Percentiles rank a stretch among this genome's conserved stretches.
Evolutionary conservation across 2,113 vertebrate genomes (phyloP).

Genomic region (Gavia stellata): DNA sequence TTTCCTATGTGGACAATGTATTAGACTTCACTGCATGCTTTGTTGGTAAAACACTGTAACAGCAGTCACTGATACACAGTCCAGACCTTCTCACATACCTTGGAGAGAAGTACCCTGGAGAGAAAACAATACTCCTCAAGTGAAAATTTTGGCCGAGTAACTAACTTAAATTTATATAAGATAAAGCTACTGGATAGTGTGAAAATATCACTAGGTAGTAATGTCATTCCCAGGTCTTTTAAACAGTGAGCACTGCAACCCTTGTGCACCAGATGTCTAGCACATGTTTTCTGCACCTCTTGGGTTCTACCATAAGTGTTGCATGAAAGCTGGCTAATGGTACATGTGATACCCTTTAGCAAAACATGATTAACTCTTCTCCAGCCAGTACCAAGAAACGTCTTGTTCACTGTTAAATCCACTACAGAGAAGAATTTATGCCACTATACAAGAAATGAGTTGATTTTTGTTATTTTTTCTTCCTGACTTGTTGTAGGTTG

Average conservation of each 20-base stretch:
- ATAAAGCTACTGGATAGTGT: background rate
- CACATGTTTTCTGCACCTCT: background rate
- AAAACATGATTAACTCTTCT: background rate
- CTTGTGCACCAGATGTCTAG: background rate
- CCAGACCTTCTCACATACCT: background rate
- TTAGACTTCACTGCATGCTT: background rate
- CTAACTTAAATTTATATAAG: background rate
- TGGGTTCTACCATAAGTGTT: background rate
- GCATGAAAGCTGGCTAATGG: background rate
- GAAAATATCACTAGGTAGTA: background rate
- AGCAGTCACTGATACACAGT: background rate
- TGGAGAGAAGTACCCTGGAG: background rate
- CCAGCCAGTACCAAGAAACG: background rate
- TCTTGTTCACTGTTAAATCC: background rate
- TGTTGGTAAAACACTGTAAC: background rate
- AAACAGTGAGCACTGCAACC: background rate
- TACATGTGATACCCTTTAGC: background rate
- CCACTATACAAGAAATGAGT: background rate
- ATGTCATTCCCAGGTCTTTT: background rate
- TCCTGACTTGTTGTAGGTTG: background rate
- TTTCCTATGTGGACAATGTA: background rate
- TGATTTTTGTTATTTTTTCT: background rate
- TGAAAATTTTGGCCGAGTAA: background rate
- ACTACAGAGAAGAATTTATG: background rate
- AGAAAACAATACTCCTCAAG: background rate